Base-by-base conservation (phyloP, 2,797 vertebrate species). In the Artibeus lituratus region DNA sequence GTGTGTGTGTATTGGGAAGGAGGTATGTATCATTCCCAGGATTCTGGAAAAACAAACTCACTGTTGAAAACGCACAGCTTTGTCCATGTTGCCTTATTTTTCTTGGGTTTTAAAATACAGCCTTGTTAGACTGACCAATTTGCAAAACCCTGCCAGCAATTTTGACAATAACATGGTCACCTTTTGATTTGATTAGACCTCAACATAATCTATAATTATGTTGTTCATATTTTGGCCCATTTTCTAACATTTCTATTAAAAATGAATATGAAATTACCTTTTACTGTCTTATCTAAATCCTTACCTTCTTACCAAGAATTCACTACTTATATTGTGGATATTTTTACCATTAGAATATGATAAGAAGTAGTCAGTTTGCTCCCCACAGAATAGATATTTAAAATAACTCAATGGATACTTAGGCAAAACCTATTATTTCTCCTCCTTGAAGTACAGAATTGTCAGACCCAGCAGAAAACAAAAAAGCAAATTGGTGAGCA, bases 181-280 rank as follows among this genome's bases (percentile, higher is more conserved):
- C 55, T 92, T 96, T 95, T 94, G 55, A 90, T 72, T 53, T 59
- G 82, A 74, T 35, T n/a, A 92, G 29, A 92, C 5, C 42, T 96
- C 92, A 81, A 96, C 97, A n/a, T n/a, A n/a, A 90, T 96, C 1
- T 95, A 55, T 94, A 97, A 98, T 97, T 95, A 90, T 14, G 51
- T 62, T 14, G 57, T 86, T 96, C 91, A 74, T 55, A 89, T 35
- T 97, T 84, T 85, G 92, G 47, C 1, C 69, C 35, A 92, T 97
- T 97, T 96, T 95, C 96, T 93, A 97, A 87, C 47, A 90, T 76
- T 94, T 44, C 59, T 96, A 37, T 90, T 96, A 96, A 97, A 97
- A 95, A 94, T 21, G 0, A 96, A 74, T 37, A 83, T 65, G 87
- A 92, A 97, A 97, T 94, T 91, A 93, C 19, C 96, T 97, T 97